phyloP scores from a whole-genome alignment of 1,140 invertebrate species.

The honey bee (Apis mellifera) region Amel_HAv3.1 CM009943.2:8995001-8995500 shows the following conservation, averaged over 20 bases:
- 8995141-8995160: slow-evolving; percentile 52
- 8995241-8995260: not conserved
- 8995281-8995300: slow-evolving; percentile 42
- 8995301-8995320: not conserved
- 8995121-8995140: slow-evolving; percentile 66
- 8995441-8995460: not conserved
- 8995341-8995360: slow-evolving; percentile 44
- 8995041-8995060: not conserved
- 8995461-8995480: no score
- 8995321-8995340: slow-evolving; percentile 40
- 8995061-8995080: not conserved
- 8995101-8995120: slow-evolving; percentile 17
- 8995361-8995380: slow-evolving; percentile 48
- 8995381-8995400: slow-evolving; percentile 28
- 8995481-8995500: no score
- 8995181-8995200: slow-evolving; percentile 64
- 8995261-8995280: not conserved
- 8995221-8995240: slow-evolving; percentile 6
- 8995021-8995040: not conserved
- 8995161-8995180: slow-evolving; percentile 42
- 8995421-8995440: not conserved
- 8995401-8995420: slow-evolving; percentile 8
- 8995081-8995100: not conserved
- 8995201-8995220: slow-evolving; percentile 57
- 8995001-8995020: slow-evolving; percentile 12